Base-by-base conservation (phyloP, 2,888 invertebrate species). In the Euzetes globulus region DNA sequence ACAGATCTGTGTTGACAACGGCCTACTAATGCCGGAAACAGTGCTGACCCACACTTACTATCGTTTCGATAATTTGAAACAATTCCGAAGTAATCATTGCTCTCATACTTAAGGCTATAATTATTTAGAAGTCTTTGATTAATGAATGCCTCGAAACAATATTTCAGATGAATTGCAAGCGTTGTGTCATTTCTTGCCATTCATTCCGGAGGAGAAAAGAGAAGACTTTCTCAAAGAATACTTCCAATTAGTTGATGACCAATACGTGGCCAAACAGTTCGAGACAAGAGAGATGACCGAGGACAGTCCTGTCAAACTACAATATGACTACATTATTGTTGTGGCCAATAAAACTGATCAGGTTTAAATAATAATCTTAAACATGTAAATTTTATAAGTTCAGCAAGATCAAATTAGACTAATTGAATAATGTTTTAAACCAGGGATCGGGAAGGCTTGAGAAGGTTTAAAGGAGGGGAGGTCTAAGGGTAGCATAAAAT, bases 131-230 rank as follows among this genome's bases (percentile, higher is more conserved):
- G 11, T 27, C 1, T 19, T 58, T 58, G 7, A 27, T 15, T 58
- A 58, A 25, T 58, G 27, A 58, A 25, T 58, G 27, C 5, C 22
- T 52, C 22, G 19, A 52, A 19, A 9, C n/a, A 9, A 58, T 19
- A 50, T 45, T 71, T 11, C 41, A 75, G 75, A 71, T 29, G 72
- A 72, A 72, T 25, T 72, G 17, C 17, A 47, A 63, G 58, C 75
- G 17, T 33, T 75, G 27, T 75, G 75, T 50, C 71, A 75, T 45
- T 75, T 27, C 19, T 50, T 75, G 11, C 27, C 58, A 19, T 72
- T 63, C 71, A 63, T 75, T 52, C 75, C 75, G 1, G 50, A 72
- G 37, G 72, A 63, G 0, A 27, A 50, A 52, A 52, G 29, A 13
- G 1, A n/a, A 11, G 47, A 75, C 9, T 75, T 75, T 50, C 13